These are phyloP conservation scores for Grantiella picta DNA, from an alignment of 2,113 vertebrate species.

Conservation along the genomic window DNA sequence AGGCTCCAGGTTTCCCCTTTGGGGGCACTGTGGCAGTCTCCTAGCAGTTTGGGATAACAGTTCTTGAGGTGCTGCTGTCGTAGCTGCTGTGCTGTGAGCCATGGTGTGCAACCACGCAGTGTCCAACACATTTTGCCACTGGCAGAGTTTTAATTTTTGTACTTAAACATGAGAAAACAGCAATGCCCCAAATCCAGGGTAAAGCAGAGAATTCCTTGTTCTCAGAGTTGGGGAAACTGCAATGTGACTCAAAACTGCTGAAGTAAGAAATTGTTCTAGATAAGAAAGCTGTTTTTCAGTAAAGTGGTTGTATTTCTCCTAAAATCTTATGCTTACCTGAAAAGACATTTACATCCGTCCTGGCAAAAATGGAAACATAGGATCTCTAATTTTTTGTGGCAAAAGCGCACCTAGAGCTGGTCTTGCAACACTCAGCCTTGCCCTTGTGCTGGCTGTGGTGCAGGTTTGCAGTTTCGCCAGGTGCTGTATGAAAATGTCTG, in stretches of 20 bases:
- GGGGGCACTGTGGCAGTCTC: not conserved
- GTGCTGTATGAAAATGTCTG: not conserved
- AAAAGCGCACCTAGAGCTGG: not conserved
- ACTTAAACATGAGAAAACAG: rapidly evolving
- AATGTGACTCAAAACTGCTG: not conserved
- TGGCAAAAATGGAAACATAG: not conserved
- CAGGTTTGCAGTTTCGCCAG: not conserved
- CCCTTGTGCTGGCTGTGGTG: not conserved
- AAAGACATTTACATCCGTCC: not conserved
- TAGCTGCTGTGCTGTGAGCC: not conserved
- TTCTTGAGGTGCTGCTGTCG: rapidly evolving
- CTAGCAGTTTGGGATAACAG: not conserved
- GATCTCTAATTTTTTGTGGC: not conserved
- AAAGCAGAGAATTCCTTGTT: not conserved
- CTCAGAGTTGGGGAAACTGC: not conserved
- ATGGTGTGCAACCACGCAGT: rapidly evolving
- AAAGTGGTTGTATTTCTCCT: not conserved
- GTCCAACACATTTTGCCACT: not conserved
- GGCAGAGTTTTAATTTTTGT: not conserved
- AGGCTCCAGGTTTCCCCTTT: not conserved
- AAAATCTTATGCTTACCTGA: not conserved
- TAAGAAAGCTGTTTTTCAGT: not conserved
- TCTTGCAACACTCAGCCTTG: not conserved
- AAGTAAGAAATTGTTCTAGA: not conserved
- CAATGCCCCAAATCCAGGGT: not conserved